Base-by-base conservation (phyloP, 2,888 invertebrate species). In the Trisateles emortualis region DNA sequence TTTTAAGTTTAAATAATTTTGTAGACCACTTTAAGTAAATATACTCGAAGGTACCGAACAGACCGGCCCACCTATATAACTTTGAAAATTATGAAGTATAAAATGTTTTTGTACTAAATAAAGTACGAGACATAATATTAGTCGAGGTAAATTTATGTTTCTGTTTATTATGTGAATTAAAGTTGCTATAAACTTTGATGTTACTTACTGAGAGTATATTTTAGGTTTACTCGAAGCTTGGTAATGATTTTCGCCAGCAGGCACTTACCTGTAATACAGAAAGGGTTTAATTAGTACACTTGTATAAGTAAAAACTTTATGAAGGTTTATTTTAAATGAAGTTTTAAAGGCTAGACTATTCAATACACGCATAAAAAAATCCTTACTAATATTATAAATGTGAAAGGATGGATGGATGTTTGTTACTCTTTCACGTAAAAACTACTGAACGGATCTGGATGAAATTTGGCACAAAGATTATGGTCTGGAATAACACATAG, bases 1-100 rank as follows among this genome's bases (percentile, higher is more conserved):
- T 79, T n/a, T 81, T 73, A 75, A 81, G 78, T 83, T 83, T 83
- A 79, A 84, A 87, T 86, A 86, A 86, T 86, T 86, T 82, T 71
- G 75, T 74, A 67, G 77, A 78, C 80, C 83, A 76, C 82, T 81
- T 76, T 78, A 79, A 77, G 84, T 82, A 85, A 87, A 87, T 82
- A 86, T 68, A 81, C 80, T 82, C 76, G 17, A 46, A 52, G 68
- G 66, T 55, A 67, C 56, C 59, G 47, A 32, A 70, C 52, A 32
- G 47, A 35, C 35, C 51, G 24, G 36, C 56, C 48, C 43, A 63
- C 64, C 59, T 68, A 66, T 58, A 66, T 50, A 70, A 67, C 70
- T 68, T 68, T 43, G 24, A 6, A 9, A 53, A 61, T 63, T 50
- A 58, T 17, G 57, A 55, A 52, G 48, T 56, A 48, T 41, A 53